Conservation (phyloP, 64 coral and sea anemone genomes). For the Cladopsammia gracilis region DNA sequence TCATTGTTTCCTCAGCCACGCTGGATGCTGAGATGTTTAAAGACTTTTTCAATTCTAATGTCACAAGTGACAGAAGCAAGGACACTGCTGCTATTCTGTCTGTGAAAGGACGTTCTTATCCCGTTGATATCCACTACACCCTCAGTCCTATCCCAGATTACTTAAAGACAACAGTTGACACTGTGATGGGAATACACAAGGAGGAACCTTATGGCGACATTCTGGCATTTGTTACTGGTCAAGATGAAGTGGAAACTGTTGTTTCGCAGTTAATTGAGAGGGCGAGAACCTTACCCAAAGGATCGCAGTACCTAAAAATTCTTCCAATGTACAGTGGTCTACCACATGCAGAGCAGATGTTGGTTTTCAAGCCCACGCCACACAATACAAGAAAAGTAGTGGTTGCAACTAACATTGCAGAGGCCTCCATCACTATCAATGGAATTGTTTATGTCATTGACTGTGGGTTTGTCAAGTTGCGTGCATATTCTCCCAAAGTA, state of each 20-base stretch:
- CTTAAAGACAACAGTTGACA: constrained; percentile 89
- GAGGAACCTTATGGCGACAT: constrained; percentile 93
- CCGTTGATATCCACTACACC: constrained; percentile 85
- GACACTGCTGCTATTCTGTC: constrained; percentile 93
- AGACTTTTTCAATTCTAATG: constrained; percentile 95
- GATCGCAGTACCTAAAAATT: constrained; percentile 87
- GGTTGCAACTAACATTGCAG: constrained; percentile 97
- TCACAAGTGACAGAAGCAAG: constrained; percentile 88
- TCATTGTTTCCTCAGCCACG: constrained; percentile 94
- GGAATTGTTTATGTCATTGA: constrained; percentile 96
- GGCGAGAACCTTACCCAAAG: constrained; percentile 87
- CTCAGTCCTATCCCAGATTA: constrained; percentile 94
- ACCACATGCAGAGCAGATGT: constrained; percentile 97
- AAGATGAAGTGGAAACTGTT: constrained; percentile 62
- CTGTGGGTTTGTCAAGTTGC: constrained; percentile 98
- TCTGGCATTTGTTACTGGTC: constrained; percentile 94
- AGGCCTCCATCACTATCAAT: constrained; percentile 97
- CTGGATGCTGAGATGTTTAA: constrained; percentile 99
- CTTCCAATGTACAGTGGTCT: constrained; percentile 98
- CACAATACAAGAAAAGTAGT: constrained; percentile 94
- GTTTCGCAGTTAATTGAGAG: constrained; percentile 88
- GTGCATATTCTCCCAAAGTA: constrained; percentile 88
- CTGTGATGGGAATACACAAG: constrained; percentile 96
- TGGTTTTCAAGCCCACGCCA: constrained; percentile 89
- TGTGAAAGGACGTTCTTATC: constrained; percentile 95